Percentiles rank a stretch among this genome's conserved stretches.
phyloP scores from a whole-genome alignment of 2,797 vertebrate species.

The Nothura maculosa region DNA sequence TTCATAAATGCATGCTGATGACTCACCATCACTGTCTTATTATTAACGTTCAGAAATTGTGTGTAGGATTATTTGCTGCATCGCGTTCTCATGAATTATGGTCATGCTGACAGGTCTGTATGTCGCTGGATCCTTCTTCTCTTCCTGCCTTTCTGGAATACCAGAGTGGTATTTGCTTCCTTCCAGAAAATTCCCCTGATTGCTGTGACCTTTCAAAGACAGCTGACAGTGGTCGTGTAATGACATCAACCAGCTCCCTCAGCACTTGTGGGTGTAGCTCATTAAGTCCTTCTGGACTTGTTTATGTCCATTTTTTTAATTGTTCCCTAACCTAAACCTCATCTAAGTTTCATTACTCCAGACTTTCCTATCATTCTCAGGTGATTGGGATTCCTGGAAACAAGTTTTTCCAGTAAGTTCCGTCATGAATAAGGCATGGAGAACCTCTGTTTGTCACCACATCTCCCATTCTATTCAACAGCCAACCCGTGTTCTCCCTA shows the following conservation, averaged over 20 bases:
- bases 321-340: background rate
- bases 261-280: background rate
- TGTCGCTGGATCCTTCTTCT: background rate
- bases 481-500: background rate
- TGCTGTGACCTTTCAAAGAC: background rate
- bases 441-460: background rate
- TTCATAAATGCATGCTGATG: background rate
- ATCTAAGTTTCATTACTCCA: background rate
- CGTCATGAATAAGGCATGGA: background rate
- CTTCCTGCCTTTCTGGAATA: background rate
- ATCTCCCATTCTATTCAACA: background rate
- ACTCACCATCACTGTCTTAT: background rate
- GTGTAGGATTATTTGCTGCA: background rate
- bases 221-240: background rate
- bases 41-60: background rate
- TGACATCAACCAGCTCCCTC: background rate
- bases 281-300: rapidly evolving
- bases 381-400: background rate
- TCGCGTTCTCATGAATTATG: background rate
- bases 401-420: background rate
- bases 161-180: background rate
- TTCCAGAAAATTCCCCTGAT: background rate
- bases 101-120: background rate
- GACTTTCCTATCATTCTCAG: background rate
- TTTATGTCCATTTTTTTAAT: background rate